These are phyloP conservation scores for Hydrotaea diabolus DNA, from an alignment of 2,888 invertebrate genomes.

Conservation along the genomic window DNA sequence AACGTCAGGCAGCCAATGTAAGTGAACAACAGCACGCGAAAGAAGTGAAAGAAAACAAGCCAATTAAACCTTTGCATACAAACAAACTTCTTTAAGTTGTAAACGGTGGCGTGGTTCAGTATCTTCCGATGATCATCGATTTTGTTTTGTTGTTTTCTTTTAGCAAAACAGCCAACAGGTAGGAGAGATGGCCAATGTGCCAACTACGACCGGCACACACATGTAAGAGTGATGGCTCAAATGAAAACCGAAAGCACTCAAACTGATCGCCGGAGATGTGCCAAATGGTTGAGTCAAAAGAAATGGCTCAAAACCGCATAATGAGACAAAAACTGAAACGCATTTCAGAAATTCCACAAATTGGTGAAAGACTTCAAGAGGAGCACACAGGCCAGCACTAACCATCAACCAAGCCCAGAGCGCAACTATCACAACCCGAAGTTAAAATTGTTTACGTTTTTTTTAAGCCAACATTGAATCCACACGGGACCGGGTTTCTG, in stretches of 20 bases:
- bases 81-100: constrained; percentile 11
- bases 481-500: background rate
- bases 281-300: constrained; percentile 52
- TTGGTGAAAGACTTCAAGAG: constrained; percentile 75
- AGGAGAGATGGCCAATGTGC: background rate
- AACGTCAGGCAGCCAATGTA: background rate
- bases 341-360: constrained; percentile 75
- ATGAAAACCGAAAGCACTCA: constrained; percentile 36
- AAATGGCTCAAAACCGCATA: constrained; percentile 74
- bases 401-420: constrained; percentile 10
- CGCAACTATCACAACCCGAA: background rate
- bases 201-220: background rate
- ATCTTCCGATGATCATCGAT: background rate
- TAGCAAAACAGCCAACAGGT: constrained; percentile 29
- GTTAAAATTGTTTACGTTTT: background rate
- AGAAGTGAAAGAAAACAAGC: background rate
- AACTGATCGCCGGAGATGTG: constrained; percentile 26
- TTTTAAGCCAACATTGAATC: background rate
- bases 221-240: background rate
- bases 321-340: constrained; percentile 74
- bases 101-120: constrained; percentile 12
- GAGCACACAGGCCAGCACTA: constrained; percentile 67
- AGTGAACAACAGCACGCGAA: background rate
- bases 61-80: background rate
- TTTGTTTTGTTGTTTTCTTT: constrained; percentile 11